Base-by-base conservation (phyloP, 2,888 invertebrate genomes). In the Meiosimyza platycephala region DNA sequence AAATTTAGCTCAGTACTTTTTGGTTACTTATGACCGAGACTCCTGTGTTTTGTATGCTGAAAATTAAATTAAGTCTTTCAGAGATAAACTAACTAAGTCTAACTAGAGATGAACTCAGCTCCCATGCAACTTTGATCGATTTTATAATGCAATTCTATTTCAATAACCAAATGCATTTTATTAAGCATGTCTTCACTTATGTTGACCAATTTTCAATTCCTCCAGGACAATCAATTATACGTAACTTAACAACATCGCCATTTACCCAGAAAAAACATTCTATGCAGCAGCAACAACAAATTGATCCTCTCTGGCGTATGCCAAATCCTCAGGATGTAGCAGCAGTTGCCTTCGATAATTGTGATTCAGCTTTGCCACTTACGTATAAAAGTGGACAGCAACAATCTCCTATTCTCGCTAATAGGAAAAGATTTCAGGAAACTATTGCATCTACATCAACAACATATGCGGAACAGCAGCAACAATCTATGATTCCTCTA, bases 221-320 rank as follows among this genome's bases (percentile, higher is more conserved):
- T 15, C 6, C 59, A 87, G 86, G 87, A 64, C 86, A 87, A 80
- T 83, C 86, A 33, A 86, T 85, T 72, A 77, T 87, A 70, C 83
- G 86, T 63, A 87, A 87, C 79, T 77, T 87, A 75, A 86, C 86
- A 6, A 84, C 84, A 28, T 87, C 87, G 71, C 87, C 87, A 40
- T 87, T 86, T 76, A 85, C 85, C 76, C 87, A 87, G 80, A 86
- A 86, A 79, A 85, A 85, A 78, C 84, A 81, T 70, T 77, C 70
- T 76, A 76, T 57, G 59, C 66, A 76, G 62, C 78, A 78, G 78
- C 70, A 74, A 50, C 77, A 78, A 72, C 79, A 80, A 66, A 76
- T 79, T 65, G 79, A 82, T 77, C 74, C 80, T 12, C 66, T 77
- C 11, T 81, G 81, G 80, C 79, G 78, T 67, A 76, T 79, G 68